These are phyloP conservation scores for Emydoidea blandingii DNA, from an alignment of 2,797 vertebrate genomes.

Conservation along the genomic window DNA sequence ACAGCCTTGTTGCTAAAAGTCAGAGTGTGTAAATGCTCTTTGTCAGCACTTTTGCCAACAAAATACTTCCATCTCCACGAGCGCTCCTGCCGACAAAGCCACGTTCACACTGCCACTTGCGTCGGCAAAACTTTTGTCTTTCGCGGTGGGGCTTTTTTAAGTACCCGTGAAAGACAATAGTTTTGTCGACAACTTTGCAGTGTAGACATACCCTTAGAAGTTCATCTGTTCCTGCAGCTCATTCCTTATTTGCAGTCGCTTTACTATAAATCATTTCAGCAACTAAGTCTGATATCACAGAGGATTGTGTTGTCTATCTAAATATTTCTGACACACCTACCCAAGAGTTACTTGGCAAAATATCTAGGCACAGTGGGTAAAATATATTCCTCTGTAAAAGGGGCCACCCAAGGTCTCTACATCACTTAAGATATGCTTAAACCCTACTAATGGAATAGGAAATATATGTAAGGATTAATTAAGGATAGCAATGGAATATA, in stretches of 20 bases:
- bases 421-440: slow-evolving; percentile 66
- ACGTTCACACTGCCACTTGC: no score
- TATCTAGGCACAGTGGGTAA: slow-evolving; percentile 35
- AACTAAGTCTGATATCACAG: background rate
- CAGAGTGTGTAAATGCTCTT: no score
- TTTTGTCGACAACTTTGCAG: no score
- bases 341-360: slow-evolving; percentile 26
- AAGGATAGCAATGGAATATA: slow-evolving; percentile 25
- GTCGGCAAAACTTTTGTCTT: no score
- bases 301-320: slow-evolving; percentile 8
- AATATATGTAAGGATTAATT: slow-evolving; percentile 49
- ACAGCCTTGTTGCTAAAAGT: no score
- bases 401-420: slow-evolving; percentile 8
- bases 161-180: no score
- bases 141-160: no score
- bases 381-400: slow-evolving; percentile 44
- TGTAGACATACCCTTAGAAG: background rate
- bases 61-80: no score
- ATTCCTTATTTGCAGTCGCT: background rate
- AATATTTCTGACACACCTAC: slow-evolving; percentile 18
- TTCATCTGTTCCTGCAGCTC: slow-evolving; percentile 6
- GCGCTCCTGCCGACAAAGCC: no score
- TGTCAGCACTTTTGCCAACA: no score
- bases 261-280: slow-evolving; percentile 22
- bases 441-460: slow-evolving; percentile 27